A percentile compares a stretch with the other conserved stretches of the same genome.
These are phyloP conservation scores for Ibycter americanus DNA, from an alignment of 2,797 vertebrate genomes.

Conservation along the genomic window DNA sequence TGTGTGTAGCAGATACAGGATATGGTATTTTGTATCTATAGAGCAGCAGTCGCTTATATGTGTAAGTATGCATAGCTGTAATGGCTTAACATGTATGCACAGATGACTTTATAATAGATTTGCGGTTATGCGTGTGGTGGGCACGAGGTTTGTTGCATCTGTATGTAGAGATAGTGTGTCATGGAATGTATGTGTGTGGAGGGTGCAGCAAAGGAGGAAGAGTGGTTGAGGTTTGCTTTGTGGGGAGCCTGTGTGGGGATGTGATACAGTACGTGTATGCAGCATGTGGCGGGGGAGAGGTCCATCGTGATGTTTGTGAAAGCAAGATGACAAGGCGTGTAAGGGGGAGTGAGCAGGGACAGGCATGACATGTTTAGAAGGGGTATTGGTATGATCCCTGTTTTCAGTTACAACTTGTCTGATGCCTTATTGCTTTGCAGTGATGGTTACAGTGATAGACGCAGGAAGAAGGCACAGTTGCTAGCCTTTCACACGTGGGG, in stretches of 20 bases:
- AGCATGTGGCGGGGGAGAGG: background rate
- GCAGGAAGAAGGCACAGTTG: background rate
- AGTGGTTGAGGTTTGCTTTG: background rate
- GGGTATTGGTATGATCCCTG: background rate
- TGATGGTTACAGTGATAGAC: background rate
- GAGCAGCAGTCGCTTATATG: background rate
- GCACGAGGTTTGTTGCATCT: background rate
- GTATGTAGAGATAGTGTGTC: fast-evolving
- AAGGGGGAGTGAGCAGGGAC: background rate
- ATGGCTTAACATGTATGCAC: background rate
- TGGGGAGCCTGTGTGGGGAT: background rate
- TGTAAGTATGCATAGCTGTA: background rate
- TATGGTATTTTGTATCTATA: background rate
- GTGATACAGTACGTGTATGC: fast-evolving
- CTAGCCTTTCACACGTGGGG: background rate
- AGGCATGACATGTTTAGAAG: background rate
- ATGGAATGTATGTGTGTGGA: background rate
- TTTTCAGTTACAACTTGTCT: background rate
- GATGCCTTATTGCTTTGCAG: background rate
- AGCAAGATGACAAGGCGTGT: background rate
- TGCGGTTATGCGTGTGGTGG: background rate
- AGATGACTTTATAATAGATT: background rate
- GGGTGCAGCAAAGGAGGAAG: background rate
- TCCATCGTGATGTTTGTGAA: background rate
- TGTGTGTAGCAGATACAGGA: background rate